Conservation (phyloP, 1,140 invertebrate species). For the Colletes latitarsis region DNA sequence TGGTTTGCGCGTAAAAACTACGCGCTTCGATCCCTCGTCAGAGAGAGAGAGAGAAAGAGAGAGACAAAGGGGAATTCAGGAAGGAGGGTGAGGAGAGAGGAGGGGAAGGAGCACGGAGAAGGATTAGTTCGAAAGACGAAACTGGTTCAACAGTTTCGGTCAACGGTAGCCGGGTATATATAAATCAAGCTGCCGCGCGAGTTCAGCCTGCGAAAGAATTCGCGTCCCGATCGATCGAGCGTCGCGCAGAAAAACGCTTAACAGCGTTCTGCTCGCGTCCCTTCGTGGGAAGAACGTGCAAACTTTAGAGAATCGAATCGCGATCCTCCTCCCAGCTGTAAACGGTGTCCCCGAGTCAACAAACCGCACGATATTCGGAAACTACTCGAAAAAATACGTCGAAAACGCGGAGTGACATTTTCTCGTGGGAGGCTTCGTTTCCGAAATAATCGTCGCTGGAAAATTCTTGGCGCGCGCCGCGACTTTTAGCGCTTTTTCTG, state of each 20-base stretch:
- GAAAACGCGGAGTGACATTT: too few relatives aligned
- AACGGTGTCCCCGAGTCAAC: too few relatives aligned
- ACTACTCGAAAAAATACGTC: too few relatives aligned
- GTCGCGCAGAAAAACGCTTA: slow-evolving; percentile 72
- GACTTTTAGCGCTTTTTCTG: too few relatives aligned
- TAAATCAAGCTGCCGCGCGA: slow-evolving; percentile 72
- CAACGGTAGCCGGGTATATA: slow-evolving; percentile 67
- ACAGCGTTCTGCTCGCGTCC: slow-evolving; percentile 60
- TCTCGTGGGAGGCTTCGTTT: too few relatives aligned
- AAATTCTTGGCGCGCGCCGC: too few relatives aligned
- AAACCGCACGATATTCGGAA: too few relatives aligned
- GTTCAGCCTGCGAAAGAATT: slow-evolving; percentile 71
- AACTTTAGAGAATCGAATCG: slow-evolving; percentile 27
- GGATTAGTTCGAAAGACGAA: slow-evolving; percentile 73
- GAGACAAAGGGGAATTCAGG: neutral
- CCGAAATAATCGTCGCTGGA: too few relatives aligned
- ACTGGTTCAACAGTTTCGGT: slow-evolving; percentile 75
- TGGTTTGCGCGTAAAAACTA: slow-evolving; percentile 46
- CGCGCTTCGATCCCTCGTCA: neutral
- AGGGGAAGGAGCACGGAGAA: slow-evolving; percentile 36
- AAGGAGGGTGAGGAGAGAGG: slow-evolving; percentile 18
- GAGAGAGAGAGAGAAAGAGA: slow-evolving; percentile 21
- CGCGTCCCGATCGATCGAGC: slow-evolving; percentile 68
- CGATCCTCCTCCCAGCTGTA: neutral
- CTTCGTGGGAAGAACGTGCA: slow-evolving; percentile 67